Evolutionary conservation across 1,140 invertebrate genomes (phyloP).

Genomic region (Pogonognathellus flavescens): DNA sequence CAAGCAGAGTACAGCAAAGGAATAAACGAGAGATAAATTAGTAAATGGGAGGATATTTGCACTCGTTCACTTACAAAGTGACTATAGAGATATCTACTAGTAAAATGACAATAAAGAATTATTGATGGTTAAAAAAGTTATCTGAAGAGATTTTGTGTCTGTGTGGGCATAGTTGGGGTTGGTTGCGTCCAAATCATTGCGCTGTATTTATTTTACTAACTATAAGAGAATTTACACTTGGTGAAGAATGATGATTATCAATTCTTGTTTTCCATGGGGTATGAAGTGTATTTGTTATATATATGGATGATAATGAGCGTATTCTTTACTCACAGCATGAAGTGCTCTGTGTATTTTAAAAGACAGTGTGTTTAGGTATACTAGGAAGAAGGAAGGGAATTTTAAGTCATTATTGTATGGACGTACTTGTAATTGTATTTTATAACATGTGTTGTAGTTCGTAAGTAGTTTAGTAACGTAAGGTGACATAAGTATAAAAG

Average conservation of each 20-base stretch:
- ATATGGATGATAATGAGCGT: no score
- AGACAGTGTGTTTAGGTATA: no score
- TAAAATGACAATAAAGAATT: constrained; percentile 1
- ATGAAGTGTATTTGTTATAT: no score
- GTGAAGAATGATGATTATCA: background rate
- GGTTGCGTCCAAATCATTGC: background rate
- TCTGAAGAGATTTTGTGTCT: background rate
- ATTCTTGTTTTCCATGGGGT: background rate
- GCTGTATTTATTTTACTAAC: background rate
- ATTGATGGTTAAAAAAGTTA: background rate
- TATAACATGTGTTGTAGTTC: no score
- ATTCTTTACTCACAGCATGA: no score
- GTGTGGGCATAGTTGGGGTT: background rate
- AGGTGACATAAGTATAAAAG: no score
- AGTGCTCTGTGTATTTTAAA: no score
- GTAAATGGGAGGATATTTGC: constrained; percentile 7
- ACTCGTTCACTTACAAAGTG: background rate
- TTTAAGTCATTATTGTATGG: no score
- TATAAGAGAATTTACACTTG: background rate
- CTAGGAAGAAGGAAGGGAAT: no score
- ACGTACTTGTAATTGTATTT: no score
- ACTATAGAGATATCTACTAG: no score
- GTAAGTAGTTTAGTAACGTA: no score
- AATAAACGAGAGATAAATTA: background rate
- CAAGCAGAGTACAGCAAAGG: background rate